Evolutionary conservation across 2,113 vertebrate species (phyloP).

Genomic region (Megaceryle torquata): DNA sequence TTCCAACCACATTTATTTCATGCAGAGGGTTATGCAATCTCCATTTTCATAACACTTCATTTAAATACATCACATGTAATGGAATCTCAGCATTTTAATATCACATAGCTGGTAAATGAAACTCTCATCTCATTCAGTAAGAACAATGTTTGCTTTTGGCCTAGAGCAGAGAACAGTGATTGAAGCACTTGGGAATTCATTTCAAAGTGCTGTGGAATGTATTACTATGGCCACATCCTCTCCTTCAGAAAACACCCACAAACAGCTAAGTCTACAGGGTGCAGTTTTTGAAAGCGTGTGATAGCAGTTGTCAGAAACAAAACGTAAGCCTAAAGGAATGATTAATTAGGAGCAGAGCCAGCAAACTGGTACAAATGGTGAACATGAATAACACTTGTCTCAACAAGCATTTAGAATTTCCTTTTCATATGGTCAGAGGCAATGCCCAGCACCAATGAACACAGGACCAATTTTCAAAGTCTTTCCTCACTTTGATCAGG

Average conservation of each 20-base stretch:
- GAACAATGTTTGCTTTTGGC: slow-evolving; percentile 40
- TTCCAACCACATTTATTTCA: not conserved
- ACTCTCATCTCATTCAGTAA: not conserved
- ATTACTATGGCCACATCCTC: not conserved
- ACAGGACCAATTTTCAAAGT: not conserved
- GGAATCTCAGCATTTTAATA: slow-evolving; percentile 3
- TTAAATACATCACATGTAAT: not conserved
- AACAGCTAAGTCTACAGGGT: not conserved
- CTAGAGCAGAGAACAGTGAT: not conserved
- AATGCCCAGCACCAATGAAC: not conserved
- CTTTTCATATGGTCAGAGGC: not conserved
- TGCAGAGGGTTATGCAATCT: not conserved
- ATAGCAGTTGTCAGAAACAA: not conserved
- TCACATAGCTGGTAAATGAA: not conserved
- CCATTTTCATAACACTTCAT: slow-evolving; percentile 2
- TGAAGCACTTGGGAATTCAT: slow-evolving; percentile 32
- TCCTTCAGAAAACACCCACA: not conserved
- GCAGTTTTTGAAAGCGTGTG: not conserved
- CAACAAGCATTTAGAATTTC: slow-evolving; percentile 2
- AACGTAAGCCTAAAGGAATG: slow-evolving; percentile 32
- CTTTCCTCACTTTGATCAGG: not conserved
- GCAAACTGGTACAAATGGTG: slow-evolving; percentile 4
- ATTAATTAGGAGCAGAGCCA: slow-evolving; percentile 47
- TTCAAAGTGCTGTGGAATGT: slow-evolving; percentile 33
- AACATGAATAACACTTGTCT: slow-evolving; percentile 18